A percentile compares a stretch with the other conserved stretches of the same genome.
Conservation (phyloP, 2,888 invertebrate genomes). For the Stratiomys singularior region DNA sequence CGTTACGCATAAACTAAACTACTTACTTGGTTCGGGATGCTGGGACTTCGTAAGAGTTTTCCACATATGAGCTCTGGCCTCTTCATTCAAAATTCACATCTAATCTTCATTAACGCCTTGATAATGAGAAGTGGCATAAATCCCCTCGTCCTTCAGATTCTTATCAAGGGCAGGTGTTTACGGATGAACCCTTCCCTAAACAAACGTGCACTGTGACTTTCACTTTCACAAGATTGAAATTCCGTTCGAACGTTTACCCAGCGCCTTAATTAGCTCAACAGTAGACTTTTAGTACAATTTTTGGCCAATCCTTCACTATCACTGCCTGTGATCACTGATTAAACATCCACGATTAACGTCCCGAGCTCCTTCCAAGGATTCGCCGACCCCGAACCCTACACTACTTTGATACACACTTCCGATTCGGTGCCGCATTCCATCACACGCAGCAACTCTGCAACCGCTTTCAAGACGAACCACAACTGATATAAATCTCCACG, state of each 20-base stretch:
- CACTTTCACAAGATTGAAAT: constrained; percentile 16
- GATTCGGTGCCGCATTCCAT: constrained; percentile 29
- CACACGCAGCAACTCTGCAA: constrained; percentile 16
- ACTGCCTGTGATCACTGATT: constrained; percentile 40
- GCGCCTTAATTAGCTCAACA: constrained; percentile 18
- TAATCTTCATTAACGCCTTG: constrained; percentile 49
- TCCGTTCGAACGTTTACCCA: neutral
- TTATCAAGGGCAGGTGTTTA: constrained; percentile 42
- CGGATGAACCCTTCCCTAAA: constrained; percentile 36
- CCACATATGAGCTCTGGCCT: constrained; percentile 21
- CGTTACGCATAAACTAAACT: constrained; percentile 11
- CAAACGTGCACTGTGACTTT: constrained; percentile 30
- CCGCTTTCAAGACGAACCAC: constrained; percentile 48
- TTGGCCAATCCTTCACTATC: constrained; percentile 18
- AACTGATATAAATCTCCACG: constrained; percentile 51
- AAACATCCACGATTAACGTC: neutral
- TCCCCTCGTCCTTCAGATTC: constrained; percentile 44
- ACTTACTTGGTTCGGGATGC: constrained; percentile 50
- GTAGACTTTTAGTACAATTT: neutral
- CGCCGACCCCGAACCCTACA: neutral
- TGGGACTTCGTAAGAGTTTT: constrained; percentile 52
- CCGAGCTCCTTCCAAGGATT: neutral
- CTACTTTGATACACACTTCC: neutral
- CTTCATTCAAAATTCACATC: constrained; percentile 53
- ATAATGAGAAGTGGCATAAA: neutral